These are phyloP conservation scores for Melanotaenia pygmaea DNA, from an alignment of 2,797 vertebrate species.

Conservation along the genomic window DNA sequence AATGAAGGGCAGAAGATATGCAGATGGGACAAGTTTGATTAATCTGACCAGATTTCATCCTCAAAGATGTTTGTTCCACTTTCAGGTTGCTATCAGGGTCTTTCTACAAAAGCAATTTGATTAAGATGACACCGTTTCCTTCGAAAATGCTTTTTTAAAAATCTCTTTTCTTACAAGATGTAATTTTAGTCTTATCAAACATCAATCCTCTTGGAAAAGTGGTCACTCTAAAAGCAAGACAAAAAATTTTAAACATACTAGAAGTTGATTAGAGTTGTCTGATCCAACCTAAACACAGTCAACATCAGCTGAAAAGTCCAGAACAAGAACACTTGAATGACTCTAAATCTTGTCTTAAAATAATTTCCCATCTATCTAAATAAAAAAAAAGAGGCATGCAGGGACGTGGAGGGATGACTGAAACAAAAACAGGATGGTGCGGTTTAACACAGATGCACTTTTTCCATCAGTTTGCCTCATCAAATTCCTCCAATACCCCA, in stretches of 20 bases:
- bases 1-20: slow-evolving; percentile 12
- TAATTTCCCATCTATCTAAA: slow-evolving; percentile 16
- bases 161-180: neutral
- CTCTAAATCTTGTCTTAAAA: neutral
- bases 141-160: neutral
- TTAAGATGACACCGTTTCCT: slow-evolving; percentile 3
- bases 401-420: slow-evolving; percentile 23
- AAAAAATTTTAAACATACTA: neutral
- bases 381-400: neutral
- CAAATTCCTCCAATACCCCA: slow-evolving; percentile 24
- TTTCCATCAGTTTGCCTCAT: neutral
- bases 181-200: slow-evolving; percentile 5
- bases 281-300: neutral
- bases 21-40: slow-evolving; percentile 7
- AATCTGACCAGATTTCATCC: slow-evolving; percentile 17
- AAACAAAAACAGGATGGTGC: neutral
- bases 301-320: neutral
- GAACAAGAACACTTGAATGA: neutral
- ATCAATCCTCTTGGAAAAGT: slow-evolving; percentile 6
- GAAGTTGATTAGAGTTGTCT: neutral
- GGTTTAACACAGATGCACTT: neutral
- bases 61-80: slow-evolving; percentile 22
- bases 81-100: slow-evolving; percentile 12
- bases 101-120: slow-evolving; percentile 20
- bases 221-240: neutral